These are phyloP conservation scores for Eristalinus aeneus DNA, from an alignment of 2,888 invertebrate genomes.

Conservation along the genomic window DNA sequence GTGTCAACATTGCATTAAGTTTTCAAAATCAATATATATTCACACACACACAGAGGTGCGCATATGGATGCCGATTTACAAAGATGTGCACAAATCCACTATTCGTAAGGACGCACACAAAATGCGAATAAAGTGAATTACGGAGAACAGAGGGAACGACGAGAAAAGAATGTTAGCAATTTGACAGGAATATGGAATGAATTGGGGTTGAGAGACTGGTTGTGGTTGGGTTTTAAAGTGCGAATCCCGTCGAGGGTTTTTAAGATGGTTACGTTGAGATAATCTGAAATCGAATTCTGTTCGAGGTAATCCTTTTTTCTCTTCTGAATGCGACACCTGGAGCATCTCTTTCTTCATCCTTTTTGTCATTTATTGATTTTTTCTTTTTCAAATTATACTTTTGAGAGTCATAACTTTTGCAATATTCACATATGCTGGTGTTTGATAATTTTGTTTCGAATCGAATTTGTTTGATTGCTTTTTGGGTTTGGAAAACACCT, in stretches of 20 bases:
- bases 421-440: no score
- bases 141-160: slow-evolving; percentile 54
- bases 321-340: slow-evolving; percentile 59
- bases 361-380: slow-evolving; percentile 13
- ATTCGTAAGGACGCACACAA: background rate
- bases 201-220: background rate
- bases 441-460: no score
- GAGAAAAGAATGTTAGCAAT: slow-evolving; percentile 66
- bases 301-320: slow-evolving; percentile 51
- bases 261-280: slow-evolving; percentile 54
- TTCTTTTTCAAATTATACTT: background rate
- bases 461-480: no score
- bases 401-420: no score
- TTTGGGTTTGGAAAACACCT: no score
- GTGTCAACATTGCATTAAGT: background rate
- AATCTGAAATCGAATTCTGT: slow-evolving; percentile 67
- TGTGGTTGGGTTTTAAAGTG: background rate
- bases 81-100: background rate
- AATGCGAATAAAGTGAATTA: slow-evolving; percentile 19
- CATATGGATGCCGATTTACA: background rate
- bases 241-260: slow-evolving; percentile 44
- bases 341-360: slow-evolving; percentile 61
- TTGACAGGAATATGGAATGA: slow-evolving; percentile 40
- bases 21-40: background rate
- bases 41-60: background rate